Evolutionary conservation across 2,888 invertebrate genomes (phyloP), one percentile per base, ranked within the genome.

Genomic region (Ectemnius cavifrons): DNA sequence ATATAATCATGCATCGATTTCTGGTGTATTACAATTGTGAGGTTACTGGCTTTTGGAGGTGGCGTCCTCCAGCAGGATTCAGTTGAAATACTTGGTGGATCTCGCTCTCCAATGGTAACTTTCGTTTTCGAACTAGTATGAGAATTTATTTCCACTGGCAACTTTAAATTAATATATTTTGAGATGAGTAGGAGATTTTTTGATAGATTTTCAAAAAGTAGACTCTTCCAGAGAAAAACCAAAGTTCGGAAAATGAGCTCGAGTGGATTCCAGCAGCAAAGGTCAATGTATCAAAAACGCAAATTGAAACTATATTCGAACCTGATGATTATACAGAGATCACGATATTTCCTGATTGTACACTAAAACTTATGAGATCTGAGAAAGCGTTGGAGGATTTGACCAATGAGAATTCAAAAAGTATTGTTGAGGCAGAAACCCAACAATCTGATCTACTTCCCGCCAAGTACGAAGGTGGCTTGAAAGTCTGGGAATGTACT

Each of bases 401-500:
- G 23, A 84, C 85, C 20, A 87, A 88, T 68, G 88, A 91, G 59
- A 88, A 89, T 74, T 89, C 87, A 71, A 82, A 89, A 63, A 90
- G 87, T 73, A 92, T 92, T 69, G 83, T 92, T 6, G 91, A 92
- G 85, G 94, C 94, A 23, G 94, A 95, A 84, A 91, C 93, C 61
- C 92, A 92, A 76, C 94, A 95, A 85, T 95, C 96, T 11, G 97
- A 97, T 91, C 92, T 97, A 65, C 89, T 96, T 67, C 92, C 94
- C 56, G 95, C 95, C 8, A 93, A 94, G 85, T 97, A 97, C 92
- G 97, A 97, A 94, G 96, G 98, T 84, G 99, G 99, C 11, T 92
- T 98, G 45, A 98, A 98, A 93, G 94, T 98, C 73, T 99, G 99
- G 99, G 98, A 99, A 92, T 97, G 98, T 87, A 96, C 97, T 4